A percentile compares a stretch with the other conserved stretches of the same genome.
These are phyloP conservation scores for Morone saxatilis DNA, from an alignment of 2,113 vertebrate species.

Conservation along the genomic window DNA sequence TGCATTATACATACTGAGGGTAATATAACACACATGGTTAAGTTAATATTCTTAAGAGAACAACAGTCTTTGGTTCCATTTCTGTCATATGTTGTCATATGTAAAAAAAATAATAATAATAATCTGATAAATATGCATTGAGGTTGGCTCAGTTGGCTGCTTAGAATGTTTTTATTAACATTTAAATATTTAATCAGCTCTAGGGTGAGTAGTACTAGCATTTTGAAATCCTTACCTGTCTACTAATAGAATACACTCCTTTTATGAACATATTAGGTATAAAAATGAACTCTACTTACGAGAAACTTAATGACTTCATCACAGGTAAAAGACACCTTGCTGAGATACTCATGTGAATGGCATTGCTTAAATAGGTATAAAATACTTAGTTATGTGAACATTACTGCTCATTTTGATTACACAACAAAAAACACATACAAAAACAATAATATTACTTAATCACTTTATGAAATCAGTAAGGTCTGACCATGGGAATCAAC, in stretches of 20 bases:
- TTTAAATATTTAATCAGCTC: not conserved
- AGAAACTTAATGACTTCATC: not conserved
- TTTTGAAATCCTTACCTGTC: not conserved
- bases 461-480: constrained; percentile 20
- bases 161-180: not conserved
- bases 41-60: constrained; percentile 32
- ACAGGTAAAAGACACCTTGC: too few relatives aligned
- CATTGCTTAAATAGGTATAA: too few relatives aligned
- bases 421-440: not conserved
- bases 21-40: constrained; percentile 19
- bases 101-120: not conserved
- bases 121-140: not conserved
- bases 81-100: not conserved
- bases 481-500: not conserved
- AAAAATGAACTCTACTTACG: not conserved
- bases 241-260: not conserved
- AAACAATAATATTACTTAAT: not conserved
- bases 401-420: not conserved
- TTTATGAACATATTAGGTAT: not conserved
- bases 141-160: not conserved
- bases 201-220: not conserved
- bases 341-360: too few relatives aligned
- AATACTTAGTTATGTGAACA: not conserved
- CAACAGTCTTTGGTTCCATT: not conserved
- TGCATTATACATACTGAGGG: not conserved